Evolutionary conservation across 2,888 invertebrate species (phyloP).

Genomic region (Synergus japonicus): DNA sequence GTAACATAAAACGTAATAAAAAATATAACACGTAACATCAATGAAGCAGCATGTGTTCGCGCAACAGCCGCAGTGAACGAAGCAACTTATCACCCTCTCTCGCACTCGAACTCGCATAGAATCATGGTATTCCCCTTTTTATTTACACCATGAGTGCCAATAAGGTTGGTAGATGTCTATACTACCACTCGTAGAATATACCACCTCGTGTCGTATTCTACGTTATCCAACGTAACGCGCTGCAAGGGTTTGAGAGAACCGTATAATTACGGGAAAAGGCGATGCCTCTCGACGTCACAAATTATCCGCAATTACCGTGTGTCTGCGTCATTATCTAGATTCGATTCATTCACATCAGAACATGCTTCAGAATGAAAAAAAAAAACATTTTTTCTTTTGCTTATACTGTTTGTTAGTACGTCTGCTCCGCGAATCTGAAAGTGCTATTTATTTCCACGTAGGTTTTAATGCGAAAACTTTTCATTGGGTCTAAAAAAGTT

Average conservation of each 20-base stretch:
- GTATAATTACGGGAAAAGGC: constrained; percentile 55
- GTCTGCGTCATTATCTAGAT: constrained; percentile 45
- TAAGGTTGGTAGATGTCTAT: constrained; percentile 11
- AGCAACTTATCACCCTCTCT: constrained; percentile 46
- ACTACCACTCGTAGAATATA: constrained; percentile 5
- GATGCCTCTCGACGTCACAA: constrained; percentile 57
- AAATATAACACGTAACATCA: constrained; percentile 17
- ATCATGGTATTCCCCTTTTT: constrained; percentile 47
- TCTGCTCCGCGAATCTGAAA: not conserved
- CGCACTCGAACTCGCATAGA: constrained; percentile 46
- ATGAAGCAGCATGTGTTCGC: constrained; percentile 12
- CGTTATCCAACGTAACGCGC: constrained; percentile 46
- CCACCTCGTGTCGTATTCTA: constrained; percentile 49
- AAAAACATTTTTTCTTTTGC: not conserved
- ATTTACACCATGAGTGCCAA: constrained; percentile 45
- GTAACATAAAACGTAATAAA: not conserved
- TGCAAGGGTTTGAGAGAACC: constrained; percentile 49
- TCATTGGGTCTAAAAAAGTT: not conserved
- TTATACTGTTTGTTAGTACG: not conserved
- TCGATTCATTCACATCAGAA: not conserved
- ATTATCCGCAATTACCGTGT: constrained; percentile 60
- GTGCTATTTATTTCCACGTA: not conserved
- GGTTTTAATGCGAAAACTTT: not conserved
- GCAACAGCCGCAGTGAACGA: constrained; percentile 25
- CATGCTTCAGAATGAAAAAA: not conserved